Conservation (phyloP, 2,888 invertebrate species). For the Ichneumoninae sp. region DNA sequence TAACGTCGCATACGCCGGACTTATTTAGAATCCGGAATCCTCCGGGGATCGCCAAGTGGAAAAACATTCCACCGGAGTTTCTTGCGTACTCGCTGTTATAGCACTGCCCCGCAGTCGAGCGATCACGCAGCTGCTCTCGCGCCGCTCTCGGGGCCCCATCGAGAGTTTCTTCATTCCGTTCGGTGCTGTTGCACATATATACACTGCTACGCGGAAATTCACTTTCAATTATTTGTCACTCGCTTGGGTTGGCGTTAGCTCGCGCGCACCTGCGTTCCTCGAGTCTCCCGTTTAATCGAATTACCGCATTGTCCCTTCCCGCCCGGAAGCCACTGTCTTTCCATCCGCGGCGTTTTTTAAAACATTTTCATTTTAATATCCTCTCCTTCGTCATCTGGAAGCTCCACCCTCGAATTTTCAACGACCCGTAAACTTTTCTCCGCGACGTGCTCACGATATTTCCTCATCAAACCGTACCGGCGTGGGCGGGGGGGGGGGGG, state of each 20-base stretch:
- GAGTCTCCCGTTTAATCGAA: constrained; percentile 37
- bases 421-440: neutral
- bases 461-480: constrained; percentile 16
- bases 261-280: constrained; percentile 19
- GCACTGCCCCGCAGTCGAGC: neutral
- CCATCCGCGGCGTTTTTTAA: neutral
- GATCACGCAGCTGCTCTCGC: neutral
- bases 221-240: constrained; percentile 52
- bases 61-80: constrained; percentile 18
- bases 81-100: neutral
- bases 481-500: neutral
- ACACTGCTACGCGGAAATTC: constrained; percentile 30
- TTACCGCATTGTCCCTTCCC: neutral
- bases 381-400: neutral
- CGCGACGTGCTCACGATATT: constrained; percentile 8
- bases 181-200: neutral
- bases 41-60: constrained; percentile 6
- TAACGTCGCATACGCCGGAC: neutral
- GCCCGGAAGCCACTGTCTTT: neutral
- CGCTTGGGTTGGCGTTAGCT: neutral
- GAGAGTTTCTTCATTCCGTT: constrained; percentile 32
- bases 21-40: neutral
- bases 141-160: constrained; percentile 5
- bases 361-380: neutral
- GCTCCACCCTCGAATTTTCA: constrained; percentile 8